Evolutionary conservation across 2,888 invertebrate species (phyloP).

Genomic region (Dysmachus trigonus): DNA sequence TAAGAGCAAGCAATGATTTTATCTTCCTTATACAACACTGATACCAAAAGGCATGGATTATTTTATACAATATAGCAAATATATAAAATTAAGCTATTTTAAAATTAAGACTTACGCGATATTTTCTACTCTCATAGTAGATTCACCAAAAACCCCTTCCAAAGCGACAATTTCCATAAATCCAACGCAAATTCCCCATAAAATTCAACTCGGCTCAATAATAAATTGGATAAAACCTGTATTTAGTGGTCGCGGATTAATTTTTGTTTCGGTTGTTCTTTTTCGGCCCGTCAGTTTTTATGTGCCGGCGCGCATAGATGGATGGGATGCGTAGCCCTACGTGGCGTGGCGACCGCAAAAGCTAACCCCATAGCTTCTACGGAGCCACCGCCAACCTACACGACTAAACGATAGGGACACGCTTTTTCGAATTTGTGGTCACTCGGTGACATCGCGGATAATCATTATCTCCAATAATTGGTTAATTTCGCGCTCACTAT

Average conservation of each 20-base stretch:
- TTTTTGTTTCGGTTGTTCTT: conserved; percentile 13
- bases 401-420: conserved; percentile 5
- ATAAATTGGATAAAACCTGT: conserved; percentile 43
- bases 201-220: not conserved
- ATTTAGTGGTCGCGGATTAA: conserved; percentile 40
- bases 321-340: not conserved
- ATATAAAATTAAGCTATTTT: no score
- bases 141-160: not conserved
- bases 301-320: not conserved
- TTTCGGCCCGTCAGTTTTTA: not conserved
- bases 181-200: conserved; percentile 24
- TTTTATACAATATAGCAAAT: no score
- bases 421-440: conserved; percentile 31
- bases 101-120: not conserved
- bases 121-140: not conserved
- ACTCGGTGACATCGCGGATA: conserved; percentile 10
- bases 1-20: no score
- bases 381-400: not conserved
- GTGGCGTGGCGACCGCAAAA: not conserved
- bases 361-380: not conserved
- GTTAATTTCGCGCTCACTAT: conserved; percentile 12
- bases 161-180: conserved; percentile 7
- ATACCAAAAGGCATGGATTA: no score
- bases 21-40: no score
- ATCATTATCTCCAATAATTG: conserved; percentile 22